Evolutionary conservation across 2,113 vertebrate genomes (phyloP), one percentile per base, ranked within the genome.

Genomic region (Plecturocebus donacophilus): DNA sequence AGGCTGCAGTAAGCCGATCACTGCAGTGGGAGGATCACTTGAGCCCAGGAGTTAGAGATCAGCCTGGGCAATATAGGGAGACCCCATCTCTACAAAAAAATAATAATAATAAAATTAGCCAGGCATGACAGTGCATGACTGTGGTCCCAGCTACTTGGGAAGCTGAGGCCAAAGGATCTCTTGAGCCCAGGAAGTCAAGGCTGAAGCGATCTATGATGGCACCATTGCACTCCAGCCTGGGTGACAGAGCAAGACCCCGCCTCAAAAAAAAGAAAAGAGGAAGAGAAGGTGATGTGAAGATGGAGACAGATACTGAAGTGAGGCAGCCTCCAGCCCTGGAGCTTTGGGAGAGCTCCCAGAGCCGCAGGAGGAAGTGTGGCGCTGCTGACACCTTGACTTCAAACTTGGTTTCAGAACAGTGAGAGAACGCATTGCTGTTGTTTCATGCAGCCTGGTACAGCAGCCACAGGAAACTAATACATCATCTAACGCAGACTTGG

Each of bases 311-410:
- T 32, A 40, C 66, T 73, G 71, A 21, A 25, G 12, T 12, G 42
- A 32, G 47, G 25, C 23, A 71, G 25, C 81, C 42, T 52, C 91
- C 8, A 77, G 45, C 58, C 71, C 11, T 0, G 70, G 20, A n/a
- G 13, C 4, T 11, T 68, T 11, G 14, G 30, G n/a, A 56, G 52
- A 75, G 35, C 16, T 54, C 17, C 54, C 3, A 1, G 2, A 38
- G 23, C 54, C 14, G 1, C 23, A 5, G 8, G 52, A 32, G 19
- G 0, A 8, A 23, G 23, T 3, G 4, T 5, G 17, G 11, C 45
- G 6, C 23, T 49, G 54, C 10, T 25, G 21, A 66, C 38, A 61
- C 42, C 27, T 27, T 81, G 52, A 38, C 58, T 47, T 58, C 40
- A 49, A 13, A 7, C 20, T 17, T 32, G 12, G 9, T 58, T 83